A percentile compares a stretch with the other conserved stretches of the same genome.
Conservation (phyloP, 2,797 vertebrate genomes). For the Xiphorhynchus erythropygius region DNA sequence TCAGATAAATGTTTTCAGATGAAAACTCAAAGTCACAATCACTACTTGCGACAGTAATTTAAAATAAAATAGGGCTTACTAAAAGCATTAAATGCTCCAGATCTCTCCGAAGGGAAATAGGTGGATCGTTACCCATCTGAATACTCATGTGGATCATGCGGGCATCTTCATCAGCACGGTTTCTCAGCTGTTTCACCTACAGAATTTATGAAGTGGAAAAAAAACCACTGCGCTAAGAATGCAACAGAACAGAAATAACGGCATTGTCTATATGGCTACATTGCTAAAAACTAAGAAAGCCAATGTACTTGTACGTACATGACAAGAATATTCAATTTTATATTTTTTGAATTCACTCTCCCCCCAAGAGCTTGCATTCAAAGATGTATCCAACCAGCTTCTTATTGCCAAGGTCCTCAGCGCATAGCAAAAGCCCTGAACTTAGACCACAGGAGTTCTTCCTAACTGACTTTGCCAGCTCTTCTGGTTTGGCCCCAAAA, state of each 20-base stretch:
- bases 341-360: background rate
- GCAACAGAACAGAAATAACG: background rate
- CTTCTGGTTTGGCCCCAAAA: background rate
- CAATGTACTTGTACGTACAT: background rate
- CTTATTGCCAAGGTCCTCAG: background rate
- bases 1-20: background rate
- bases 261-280: background rate
- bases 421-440: background rate
- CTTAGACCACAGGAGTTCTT: background rate
- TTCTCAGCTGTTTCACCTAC: constrained; percentile 95
- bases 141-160: constrained; percentile 95
- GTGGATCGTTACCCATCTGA: constrained; percentile 94
- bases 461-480: background rate
- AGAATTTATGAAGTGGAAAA: background rate
- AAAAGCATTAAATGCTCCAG: constrained; percentile 94
- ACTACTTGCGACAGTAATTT: background rate
- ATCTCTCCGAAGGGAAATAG: constrained; percentile 88
- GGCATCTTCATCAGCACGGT: constrained; percentile 96
- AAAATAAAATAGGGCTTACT: constrained; percentile 73
- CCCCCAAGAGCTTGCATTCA: background rate
- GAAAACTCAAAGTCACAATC: background rate
- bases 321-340: background rate
- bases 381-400: background rate
- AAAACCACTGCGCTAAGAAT: background rate
- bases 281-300: background rate